These are phyloP conservation scores for Yoshiicerus persimilis DNA, from an alignment of 1,140 invertebrate genomes.

Conservation along the genomic window DNA sequence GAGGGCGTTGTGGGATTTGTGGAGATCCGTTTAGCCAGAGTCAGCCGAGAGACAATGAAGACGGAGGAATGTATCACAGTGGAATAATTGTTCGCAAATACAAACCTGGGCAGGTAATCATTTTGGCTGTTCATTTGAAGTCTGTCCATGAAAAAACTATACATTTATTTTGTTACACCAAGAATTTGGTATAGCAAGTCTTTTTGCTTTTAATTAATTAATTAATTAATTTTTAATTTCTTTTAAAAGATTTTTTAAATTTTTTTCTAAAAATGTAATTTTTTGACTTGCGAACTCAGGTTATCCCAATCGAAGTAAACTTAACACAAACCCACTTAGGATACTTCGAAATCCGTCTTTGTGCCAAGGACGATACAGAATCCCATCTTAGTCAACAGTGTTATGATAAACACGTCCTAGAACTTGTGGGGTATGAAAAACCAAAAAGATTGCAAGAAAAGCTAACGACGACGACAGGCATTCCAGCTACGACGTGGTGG, in stretches of 20 bases:
- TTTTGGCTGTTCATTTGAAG: no score
- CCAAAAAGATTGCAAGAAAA: no score
- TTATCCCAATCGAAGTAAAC: constrained; percentile 70
- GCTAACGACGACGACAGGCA: no score
- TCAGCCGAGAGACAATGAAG: constrained; percentile 59
- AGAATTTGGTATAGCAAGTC: no score
- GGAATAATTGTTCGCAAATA: constrained; percentile 56
- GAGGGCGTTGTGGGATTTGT: constrained; percentile 57
- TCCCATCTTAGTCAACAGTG: constrained; percentile 66
- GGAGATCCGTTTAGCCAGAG: constrained; percentile 53
- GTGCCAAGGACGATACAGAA: constrained; percentile 62
- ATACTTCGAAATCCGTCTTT: constrained; percentile 83
- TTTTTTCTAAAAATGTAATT: no score
- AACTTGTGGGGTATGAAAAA: constrained; percentile 53
- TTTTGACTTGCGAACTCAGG: background rate
- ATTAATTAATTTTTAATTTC: no score
- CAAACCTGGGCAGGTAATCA: constrained; percentile 51
- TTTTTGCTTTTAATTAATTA: no score
- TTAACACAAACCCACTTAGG: constrained; percentile 68
- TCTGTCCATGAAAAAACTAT: no score
- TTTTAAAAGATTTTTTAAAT: no score
- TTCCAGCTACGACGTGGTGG: no score
- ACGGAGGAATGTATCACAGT: constrained; percentile 58
- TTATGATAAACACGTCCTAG: constrained; percentile 66
- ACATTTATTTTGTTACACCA: no score